Percentiles rank a stretch among this genome's conserved stretches.
phyloP scores from a whole-genome alignment of 1,140 invertebrate genomes.

The Adelges cooleyi region DNA sequence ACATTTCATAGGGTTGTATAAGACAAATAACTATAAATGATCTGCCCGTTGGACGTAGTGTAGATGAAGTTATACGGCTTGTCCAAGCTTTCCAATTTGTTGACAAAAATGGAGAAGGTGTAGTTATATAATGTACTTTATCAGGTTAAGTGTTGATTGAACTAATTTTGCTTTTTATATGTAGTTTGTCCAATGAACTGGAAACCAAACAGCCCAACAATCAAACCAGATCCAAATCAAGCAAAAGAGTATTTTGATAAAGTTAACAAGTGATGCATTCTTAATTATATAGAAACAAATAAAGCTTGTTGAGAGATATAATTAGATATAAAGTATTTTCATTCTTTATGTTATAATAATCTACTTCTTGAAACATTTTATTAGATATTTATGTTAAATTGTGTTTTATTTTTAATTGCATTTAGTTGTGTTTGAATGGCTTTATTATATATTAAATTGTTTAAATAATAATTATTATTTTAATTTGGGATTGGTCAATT shows the following conservation, averaged over 20 bases:
- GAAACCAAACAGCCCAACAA: slow-evolving; percentile 41
- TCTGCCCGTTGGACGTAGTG: slow-evolving; percentile 82
- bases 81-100: slow-evolving; percentile 88
- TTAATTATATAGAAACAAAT: no score
- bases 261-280: slow-evolving; percentile 34
- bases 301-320: no score
- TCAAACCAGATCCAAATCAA: slow-evolving; percentile 39
- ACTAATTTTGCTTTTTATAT: slow-evolving; percentile 27
- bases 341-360: no score
- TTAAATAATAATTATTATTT: no score
- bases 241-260: slow-evolving; percentile 39
- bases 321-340: no score
- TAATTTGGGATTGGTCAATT: no score
- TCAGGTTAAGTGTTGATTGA: background rate
- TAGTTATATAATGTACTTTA: background rate
- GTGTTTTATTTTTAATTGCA: no score
- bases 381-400: no score
- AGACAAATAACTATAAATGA: slow-evolving; percentile 76
- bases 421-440: no score
- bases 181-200: slow-evolving; percentile 43
- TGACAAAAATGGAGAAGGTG: slow-evolving; percentile 84
- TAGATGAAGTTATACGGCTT: slow-evolving; percentile 79
- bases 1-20: slow-evolving; percentile 59
- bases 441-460: no score
- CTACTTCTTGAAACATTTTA: no score